Evolutionary conservation across 1,140 invertebrate species (phyloP).

Genomic region (Drosophila elegans): DNA sequence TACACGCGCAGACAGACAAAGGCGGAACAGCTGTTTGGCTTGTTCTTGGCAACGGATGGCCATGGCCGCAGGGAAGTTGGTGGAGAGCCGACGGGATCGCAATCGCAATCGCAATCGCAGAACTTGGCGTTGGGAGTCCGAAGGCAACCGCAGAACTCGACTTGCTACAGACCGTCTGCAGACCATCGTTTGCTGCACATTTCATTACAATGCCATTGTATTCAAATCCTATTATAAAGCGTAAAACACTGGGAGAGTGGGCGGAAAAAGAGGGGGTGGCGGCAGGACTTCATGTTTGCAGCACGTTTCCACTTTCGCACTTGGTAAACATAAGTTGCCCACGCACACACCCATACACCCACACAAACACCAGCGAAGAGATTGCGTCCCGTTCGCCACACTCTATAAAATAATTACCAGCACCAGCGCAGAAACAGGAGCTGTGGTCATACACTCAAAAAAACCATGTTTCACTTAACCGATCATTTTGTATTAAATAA

Average conservation of each 20-base stretch:
- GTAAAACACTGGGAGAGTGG: constrained; percentile 52
- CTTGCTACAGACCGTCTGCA: constrained; percentile 53
- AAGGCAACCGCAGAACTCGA: constrained; percentile 65
- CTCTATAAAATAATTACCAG: constrained; percentile 80
- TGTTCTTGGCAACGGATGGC: constrained; percentile 52
- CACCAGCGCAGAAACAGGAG: constrained; percentile 48
- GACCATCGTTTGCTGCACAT: constrained; percentile 77
- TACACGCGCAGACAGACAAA: constrained; percentile 61
- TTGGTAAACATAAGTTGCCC: constrained; percentile 79
- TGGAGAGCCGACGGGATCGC: constrained; percentile 23
- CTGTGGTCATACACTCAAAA: background rate
- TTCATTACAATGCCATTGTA: constrained; percentile 82
- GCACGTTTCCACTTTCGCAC: constrained; percentile 82
- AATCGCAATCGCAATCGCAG: constrained; percentile 10
- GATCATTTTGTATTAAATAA: too few species aligned
- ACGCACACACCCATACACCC: constrained; percentile 58
- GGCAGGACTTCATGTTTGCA: constrained; percentile 74
- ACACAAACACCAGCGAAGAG: constrained; percentile 2
- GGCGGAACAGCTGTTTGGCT: constrained; percentile 73
- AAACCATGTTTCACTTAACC: too few species aligned
- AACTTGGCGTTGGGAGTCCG: background rate
- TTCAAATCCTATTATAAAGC: constrained; percentile 81
- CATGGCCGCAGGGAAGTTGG: background rate
- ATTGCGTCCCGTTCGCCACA: constrained; percentile 44
- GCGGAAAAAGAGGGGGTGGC: constrained; percentile 7